Evolutionary conservation across 2,797 vertebrate species (phyloP).

Genomic region (Lophius americanus): DNA sequence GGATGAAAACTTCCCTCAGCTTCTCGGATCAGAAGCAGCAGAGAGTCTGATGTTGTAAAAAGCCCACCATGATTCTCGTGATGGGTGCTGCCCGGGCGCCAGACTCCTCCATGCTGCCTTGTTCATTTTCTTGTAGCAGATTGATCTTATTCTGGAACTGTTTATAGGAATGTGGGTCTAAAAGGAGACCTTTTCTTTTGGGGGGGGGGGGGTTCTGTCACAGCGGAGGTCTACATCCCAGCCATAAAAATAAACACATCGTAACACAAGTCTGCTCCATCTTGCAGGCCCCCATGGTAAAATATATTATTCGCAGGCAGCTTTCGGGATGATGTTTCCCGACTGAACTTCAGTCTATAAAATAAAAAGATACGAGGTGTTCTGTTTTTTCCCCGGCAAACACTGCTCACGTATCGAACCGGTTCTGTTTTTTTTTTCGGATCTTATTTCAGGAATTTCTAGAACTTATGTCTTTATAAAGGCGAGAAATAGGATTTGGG

Average conservation of each 20-base stretch:
- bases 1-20: constrained; percentile 67
- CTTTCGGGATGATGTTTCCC: too few species aligned
- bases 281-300: not conserved
- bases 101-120: constrained; percentile 63
- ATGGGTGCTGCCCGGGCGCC: constrained; percentile 47
- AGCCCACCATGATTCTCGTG: constrained; percentile 56
- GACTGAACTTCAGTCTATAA: too few species aligned
- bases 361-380: too few species aligned
- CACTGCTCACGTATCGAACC: too few species aligned
- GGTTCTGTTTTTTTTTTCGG: too few species aligned
- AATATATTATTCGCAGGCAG: too few species aligned
- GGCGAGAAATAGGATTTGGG: too few species aligned
- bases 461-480: too few species aligned
- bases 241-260: constrained; percentile 43
- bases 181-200: constrained; percentile 70
- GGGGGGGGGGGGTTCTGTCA: constrained; percentile 53
- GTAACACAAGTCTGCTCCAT: constrained; percentile 55
- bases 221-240: constrained; percentile 38
- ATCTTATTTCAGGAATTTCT: too few species aligned
- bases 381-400: too few species aligned
- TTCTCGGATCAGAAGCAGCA: constrained; percentile 51
- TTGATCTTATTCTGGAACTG: constrained; percentile 73
- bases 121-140: constrained; percentile 72
- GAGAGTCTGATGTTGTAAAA: constrained; percentile 60
- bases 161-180: constrained; percentile 71